phyloP scores from a whole-genome alignment of 2,888 invertebrate genomes.

The Agrochola circellaris region DNA sequence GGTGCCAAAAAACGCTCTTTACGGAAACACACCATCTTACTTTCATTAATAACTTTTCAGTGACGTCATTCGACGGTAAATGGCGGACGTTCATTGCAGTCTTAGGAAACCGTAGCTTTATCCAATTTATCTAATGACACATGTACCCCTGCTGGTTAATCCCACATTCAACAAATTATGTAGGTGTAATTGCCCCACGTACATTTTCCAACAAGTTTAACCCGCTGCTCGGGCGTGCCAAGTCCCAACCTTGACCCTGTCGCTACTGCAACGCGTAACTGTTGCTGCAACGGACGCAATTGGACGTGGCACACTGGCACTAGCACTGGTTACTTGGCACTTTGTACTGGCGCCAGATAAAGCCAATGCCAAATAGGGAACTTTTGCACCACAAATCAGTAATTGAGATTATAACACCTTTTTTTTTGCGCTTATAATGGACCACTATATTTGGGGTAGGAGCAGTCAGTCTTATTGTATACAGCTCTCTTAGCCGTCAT shows the following conservation, averaged over 20 bases:
- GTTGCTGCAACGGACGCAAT: slow-evolving; percentile 24
- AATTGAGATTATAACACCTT: background rate
- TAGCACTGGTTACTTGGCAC: slow-evolving; percentile 10
- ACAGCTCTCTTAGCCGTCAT: background rate
- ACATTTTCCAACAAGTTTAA: slow-evolving; percentile 32
- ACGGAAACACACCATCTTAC: background rate
- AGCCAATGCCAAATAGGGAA: slow-evolving; percentile 10
- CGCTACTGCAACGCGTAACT: slow-evolving; percentile 33
- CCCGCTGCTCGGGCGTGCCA: slow-evolving; percentile 18
- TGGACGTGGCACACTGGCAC: background rate
- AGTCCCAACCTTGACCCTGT: slow-evolving; percentile 45
- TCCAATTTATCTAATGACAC: background rate
- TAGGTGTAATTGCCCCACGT: slow-evolving; percentile 15
- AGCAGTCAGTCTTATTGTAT: background rate
- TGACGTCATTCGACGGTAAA: background rate
- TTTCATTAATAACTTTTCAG: background rate
- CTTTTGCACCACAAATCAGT: background rate
- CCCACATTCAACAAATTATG: slow-evolving; percentile 2
- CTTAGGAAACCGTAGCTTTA: background rate
- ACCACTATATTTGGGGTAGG: background rate
- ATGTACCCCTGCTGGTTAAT: slow-evolving; percentile 4
- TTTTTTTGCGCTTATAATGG: background rate
- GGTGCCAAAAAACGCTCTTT: background rate
- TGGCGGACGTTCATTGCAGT: background rate
- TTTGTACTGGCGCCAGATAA: background rate